These are phyloP conservation scores for Heliconius nattereri DNA, from an alignment of 1,140 invertebrate species.

Conservation along the genomic window DNA sequence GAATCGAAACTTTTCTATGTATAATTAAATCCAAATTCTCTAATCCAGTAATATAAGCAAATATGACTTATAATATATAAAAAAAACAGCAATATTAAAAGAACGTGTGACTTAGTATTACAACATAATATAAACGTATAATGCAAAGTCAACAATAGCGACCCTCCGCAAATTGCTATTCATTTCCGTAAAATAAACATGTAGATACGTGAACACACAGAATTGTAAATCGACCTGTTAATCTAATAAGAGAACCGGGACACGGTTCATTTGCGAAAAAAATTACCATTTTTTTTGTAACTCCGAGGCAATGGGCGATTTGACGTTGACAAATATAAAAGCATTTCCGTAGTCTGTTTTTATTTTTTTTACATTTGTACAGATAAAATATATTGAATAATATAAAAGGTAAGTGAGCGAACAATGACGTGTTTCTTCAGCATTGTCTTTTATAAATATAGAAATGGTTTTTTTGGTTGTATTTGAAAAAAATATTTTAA, in stretches of 20 bases:
- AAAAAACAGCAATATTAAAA: conserved; percentile 1
- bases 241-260: conserved; percentile 74
- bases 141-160: conserved; percentile 69
- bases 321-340: conserved; percentile 78
- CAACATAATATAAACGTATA: conserved; percentile 36
- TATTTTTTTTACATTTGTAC: conserved; percentile 66
- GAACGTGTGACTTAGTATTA: background rate
- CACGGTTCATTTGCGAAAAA: conserved; percentile 78
- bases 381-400: conserved; percentile 57
- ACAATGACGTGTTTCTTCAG: background rate
- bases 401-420: background rate
- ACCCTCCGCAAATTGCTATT: conserved; percentile 70
- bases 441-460: background rate
- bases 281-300: conserved; percentile 68
- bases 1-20: too few relatives aligned
- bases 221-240: conserved; percentile 79
- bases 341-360: conserved; percentile 66
- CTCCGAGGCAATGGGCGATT: conserved; percentile 49
- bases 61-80: background rate
- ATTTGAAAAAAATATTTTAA: too few relatives aligned
- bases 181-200: conserved; percentile 80
- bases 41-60: too few relatives aligned
- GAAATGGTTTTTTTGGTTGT: background rate
- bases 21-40: too few relatives aligned
- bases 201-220: conserved; percentile 68